These are phyloP conservation scores for Rallus limicola DNA, from an alignment of 2,113 vertebrate genomes.

Conservation along the genomic window DNA sequence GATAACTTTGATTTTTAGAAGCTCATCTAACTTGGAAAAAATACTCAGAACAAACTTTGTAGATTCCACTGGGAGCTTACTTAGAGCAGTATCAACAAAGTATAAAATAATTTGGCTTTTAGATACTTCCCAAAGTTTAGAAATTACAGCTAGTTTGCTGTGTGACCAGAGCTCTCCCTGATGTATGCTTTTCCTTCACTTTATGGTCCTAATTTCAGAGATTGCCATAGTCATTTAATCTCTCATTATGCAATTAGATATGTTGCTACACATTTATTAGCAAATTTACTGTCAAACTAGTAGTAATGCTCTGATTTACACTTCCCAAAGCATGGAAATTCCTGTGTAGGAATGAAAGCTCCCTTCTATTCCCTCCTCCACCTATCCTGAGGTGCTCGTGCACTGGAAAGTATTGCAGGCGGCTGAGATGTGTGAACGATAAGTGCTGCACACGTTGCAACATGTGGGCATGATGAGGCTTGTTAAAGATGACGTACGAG, in stretches of 20 bases:
- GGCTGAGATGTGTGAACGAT: neutral
- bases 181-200: neutral
- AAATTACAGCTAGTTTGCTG: neutral
- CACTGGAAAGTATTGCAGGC: neutral
- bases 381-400: neutral
- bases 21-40: neutral
- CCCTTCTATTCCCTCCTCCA: conserved; percentile 43
- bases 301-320: conserved; percentile 62
- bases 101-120: neutral
- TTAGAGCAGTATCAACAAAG: neutral
- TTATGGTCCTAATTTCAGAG: conserved; percentile 9
- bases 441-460: neutral
- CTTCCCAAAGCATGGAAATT: conserved; percentile 62
- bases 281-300: conserved; percentile 47
- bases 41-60: neutral
- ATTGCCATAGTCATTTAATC: conserved; percentile 14
- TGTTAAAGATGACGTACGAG: neutral
- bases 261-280: conserved; percentile 60
- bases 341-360: conserved; percentile 24
- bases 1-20: neutral
- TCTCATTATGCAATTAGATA: conserved; percentile 15
- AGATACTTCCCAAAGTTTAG: neutral
- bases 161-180: neutral
- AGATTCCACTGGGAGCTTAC: neutral
- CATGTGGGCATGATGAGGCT: neutral